Evolutionary conservation across 1,140 invertebrate genomes (phyloP), one percentile per base, ranked within the genome.

Genomic region (Matsumurasca onukii): DNA sequence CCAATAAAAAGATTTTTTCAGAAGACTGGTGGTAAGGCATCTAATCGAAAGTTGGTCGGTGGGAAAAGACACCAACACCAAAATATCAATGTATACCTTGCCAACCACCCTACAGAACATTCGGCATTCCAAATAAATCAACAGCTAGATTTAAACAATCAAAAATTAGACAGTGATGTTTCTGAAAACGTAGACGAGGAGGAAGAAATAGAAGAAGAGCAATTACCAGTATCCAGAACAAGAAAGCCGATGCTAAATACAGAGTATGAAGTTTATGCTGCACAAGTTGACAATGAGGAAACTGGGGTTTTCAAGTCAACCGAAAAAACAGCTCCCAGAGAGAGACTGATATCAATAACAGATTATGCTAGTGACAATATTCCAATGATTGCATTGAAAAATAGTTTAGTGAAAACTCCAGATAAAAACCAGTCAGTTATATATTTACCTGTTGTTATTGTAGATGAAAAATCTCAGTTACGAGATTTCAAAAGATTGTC

Each of bases 391-490:
- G 55, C 55, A 27, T 59, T 59, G 25, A 29, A 29, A 59, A 25
- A 25, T 5, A 25, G 17, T 39, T 9, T 9, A 39, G 34, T 39
- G 34, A 25, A 59, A 5, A 27, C 25, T 59, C 5, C 2, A 59
- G 25, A 12, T 3, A 59, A 27, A 29, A 27, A 25, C 30, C 55
- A 25, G 5, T 25, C 22, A 59, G 49, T 59, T 13, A 27, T 59
- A 27, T 59, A 59, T 27, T 59, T 59, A 29, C 55, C 55, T 12
- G 55, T 59, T 22, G 55, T 59, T 5, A 25, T 59, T 25, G 25
- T 59, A 29, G 24, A 9, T 5, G n/a, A 29, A 27, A 59, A 59
- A n/a, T n/a, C n/a, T n/a, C n/a, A 59, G 30, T 25, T 12, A 59
- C 30, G 30, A 25, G 9, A 24, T 59, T 2, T 59, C 24, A 27